A percentile compares a stretch with the other conserved stretches of the same genome.
phyloP scores from a whole-genome alignment of 2,888 invertebrate genomes.

The Stomorhina lunata region DNA sequence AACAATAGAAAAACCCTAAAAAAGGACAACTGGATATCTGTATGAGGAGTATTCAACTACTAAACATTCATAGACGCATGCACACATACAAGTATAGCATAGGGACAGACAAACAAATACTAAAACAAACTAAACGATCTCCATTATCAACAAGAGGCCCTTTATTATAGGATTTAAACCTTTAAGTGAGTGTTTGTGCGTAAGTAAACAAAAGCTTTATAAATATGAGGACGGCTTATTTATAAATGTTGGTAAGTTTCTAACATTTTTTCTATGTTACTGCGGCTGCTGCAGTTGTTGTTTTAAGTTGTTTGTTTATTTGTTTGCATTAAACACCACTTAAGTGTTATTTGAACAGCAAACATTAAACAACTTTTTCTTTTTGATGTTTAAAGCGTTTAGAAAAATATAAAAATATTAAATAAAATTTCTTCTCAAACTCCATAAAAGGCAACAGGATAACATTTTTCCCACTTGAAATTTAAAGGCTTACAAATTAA shows the following conservation, averaged over 20 bases:
- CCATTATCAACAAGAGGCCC: slow-evolving; percentile 17
- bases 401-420: not conserved
- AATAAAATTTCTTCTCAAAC: not conserved
- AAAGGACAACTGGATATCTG: not conserved
- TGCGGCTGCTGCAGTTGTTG: slow-evolving; percentile 10
- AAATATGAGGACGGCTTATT: not conserved
- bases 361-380: slow-evolving; percentile 42
- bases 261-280: slow-evolving; percentile 14
- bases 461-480: not conserved
- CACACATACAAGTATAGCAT: not conserved
- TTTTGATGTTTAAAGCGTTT: slow-evolving; percentile 28
- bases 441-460: not conserved
- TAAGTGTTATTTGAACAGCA: slow-evolving; percentile 56
- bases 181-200: not conserved
- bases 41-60: not conserved
- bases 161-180: slow-evolving; percentile 11
- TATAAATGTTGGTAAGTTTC: not conserved
- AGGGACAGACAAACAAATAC: not conserved
- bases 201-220: not conserved
- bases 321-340: slow-evolving; percentile 55
- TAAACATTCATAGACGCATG: not conserved
- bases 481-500: not conserved
- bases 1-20: not conserved
- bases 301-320: slow-evolving; percentile 9
- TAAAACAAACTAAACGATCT: slow-evolving; percentile 32